phyloP scores from a whole-genome alignment of 2,888 invertebrate species.

The Hyles lineata region DNA sequence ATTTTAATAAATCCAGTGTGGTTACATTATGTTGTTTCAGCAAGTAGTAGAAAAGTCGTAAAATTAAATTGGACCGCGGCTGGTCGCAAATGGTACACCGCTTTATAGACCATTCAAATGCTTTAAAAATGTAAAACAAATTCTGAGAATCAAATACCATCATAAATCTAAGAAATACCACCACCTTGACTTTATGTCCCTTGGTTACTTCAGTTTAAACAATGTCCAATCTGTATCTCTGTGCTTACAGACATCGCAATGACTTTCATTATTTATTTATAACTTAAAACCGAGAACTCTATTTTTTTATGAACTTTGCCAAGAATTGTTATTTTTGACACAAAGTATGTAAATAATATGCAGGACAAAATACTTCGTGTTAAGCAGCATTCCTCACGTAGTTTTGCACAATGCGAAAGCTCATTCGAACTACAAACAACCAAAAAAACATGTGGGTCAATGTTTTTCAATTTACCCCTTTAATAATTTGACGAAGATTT shows the following conservation, averaged over 20 bases:
- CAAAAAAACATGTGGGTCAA: background rate
- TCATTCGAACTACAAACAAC: background rate
- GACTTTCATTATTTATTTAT: too few relatives aligned
- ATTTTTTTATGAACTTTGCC: background rate
- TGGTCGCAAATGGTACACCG: constrained; percentile 36
- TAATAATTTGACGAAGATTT: background rate
- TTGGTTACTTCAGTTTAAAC: background rate
- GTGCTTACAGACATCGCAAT: too few relatives aligned
- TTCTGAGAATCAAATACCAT: background rate
- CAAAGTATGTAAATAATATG: background rate
- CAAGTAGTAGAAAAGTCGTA: constrained; percentile 44
- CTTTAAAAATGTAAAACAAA: constrained; percentile 8
- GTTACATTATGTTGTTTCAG: constrained; percentile 43
- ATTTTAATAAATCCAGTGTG: constrained; percentile 37
- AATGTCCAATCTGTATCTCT: too few relatives aligned
- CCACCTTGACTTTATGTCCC: background rate
- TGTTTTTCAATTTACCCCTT: background rate
- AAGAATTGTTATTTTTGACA: background rate
- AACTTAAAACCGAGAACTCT: too few relatives aligned
- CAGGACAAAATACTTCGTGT: background rate
- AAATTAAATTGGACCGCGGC: constrained; percentile 36
- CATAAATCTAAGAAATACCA: background rate
- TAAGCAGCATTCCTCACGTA: background rate
- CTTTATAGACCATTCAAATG: constrained; percentile 27
- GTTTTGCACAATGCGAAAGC: background rate